These are phyloP conservation scores for Leptinotarsa juncta DNA, from an alignment of 2,888 invertebrate species.

Conservation along the genomic window DNA sequence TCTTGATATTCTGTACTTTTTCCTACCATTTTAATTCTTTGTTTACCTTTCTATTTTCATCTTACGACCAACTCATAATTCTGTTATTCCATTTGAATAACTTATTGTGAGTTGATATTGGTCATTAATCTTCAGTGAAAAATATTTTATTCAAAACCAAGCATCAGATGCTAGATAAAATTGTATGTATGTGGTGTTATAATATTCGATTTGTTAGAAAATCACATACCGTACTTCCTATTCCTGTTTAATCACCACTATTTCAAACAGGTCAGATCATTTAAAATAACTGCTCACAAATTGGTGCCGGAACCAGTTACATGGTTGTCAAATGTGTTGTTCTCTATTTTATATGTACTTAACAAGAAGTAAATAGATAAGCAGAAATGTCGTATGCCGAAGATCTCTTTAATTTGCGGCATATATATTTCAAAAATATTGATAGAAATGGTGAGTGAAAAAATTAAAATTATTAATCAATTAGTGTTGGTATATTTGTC, in stretches of 20 bases:
- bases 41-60: no score
- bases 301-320: constrained; percentile 18
- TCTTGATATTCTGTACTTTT: no score
- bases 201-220: constrained; percentile 47
- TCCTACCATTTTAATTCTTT: no score
- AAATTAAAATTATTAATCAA: no score
- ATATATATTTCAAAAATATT: no score
- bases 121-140: not conserved
- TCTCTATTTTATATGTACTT: not conserved
- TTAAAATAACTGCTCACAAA: constrained; percentile 28
- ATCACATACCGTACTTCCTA: constrained; percentile 51
- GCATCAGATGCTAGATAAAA: constrained; percentile 16
- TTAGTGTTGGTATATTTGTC: no score
- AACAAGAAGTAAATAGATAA: no score
- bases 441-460: no score
- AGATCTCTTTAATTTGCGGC: no score
- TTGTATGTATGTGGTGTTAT: constrained; percentile 29
- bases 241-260: constrained; percentile 48
- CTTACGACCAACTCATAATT: no score
- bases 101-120: not conserved
- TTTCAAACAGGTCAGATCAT: constrained; percentile 41
- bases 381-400: no score
- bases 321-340: not conserved
- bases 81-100: not conserved
- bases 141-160: constrained; percentile 2